phyloP scores from a whole-genome alignment of 2,888 invertebrate species.

The Antheraea yamamai region DNA sequence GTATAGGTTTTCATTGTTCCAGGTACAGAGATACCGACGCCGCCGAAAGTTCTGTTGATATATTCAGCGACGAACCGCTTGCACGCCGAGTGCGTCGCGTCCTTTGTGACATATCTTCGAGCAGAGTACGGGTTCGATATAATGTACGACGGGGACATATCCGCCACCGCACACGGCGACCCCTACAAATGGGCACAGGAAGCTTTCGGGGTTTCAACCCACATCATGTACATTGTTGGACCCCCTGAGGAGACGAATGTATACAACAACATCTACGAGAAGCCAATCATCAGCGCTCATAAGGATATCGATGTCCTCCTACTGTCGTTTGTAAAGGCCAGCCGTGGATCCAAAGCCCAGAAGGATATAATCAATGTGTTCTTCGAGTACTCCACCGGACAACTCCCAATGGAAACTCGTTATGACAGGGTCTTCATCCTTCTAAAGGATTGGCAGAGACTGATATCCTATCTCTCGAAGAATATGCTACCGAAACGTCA shows the following conservation, averaged over 20 bases:
- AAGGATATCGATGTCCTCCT: slow-evolving; percentile 60
- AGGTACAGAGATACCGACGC: slow-evolving; percentile 61
- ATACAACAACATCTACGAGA: slow-evolving; percentile 68
- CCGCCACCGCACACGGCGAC: slow-evolving; percentile 58
- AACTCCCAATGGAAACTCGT: slow-evolving; percentile 60
- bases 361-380: slow-evolving; percentile 65
- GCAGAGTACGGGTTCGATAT: slow-evolving; percentile 67
- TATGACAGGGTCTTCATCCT: slow-evolving; percentile 58
- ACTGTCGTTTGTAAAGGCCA: slow-evolving; percentile 54
- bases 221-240: slow-evolving; percentile 66
- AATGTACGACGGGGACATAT: slow-evolving; percentile 68
- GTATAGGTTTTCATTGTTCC: slow-evolving; percentile 27
- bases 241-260: slow-evolving; percentile 58
- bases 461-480: slow-evolving; percentile 67
- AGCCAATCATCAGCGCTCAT: slow-evolving; percentile 62
- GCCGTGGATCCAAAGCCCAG: slow-evolving; percentile 39
- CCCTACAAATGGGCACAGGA: slow-evolving; percentile 71
- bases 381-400: slow-evolving; percentile 68
- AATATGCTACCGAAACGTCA: slow-evolving; percentile 66
- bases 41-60: slow-evolving; percentile 67
- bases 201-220: slow-evolving; percentile 57
- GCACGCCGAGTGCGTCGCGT: slow-evolving; percentile 68
- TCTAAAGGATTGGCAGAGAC: slow-evolving; percentile 69
- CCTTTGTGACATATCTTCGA: slow-evolving; percentile 64
- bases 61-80: slow-evolving; percentile 65